Evolutionary conservation across 2,113 vertebrate genomes (phyloP).

Genomic region (Antechinus flavipes): DNA sequence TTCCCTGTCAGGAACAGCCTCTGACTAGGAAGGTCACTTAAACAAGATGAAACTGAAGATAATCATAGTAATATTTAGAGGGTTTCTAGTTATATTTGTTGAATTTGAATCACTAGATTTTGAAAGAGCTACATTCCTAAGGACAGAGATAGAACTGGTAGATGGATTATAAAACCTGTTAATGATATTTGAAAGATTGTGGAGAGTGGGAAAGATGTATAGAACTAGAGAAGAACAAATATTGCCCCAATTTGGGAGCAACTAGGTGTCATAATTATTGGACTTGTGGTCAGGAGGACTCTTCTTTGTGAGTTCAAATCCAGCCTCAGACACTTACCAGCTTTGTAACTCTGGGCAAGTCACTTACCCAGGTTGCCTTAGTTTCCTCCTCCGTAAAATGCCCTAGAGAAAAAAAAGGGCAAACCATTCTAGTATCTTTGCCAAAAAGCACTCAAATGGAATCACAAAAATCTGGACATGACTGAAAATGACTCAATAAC

Average conservation of each 20-base stretch:
- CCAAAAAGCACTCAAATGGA: too few species aligned
- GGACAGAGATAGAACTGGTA: not conserved
- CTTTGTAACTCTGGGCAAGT: not conserved
- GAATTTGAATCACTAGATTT: not conserved
- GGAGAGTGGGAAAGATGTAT: not conserved
- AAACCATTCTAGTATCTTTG: too few species aligned
- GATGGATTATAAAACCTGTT: not conserved
- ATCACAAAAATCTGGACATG: too few species aligned
- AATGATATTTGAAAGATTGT: not conserved
- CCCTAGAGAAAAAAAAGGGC: too few species aligned
- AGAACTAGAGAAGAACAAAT: not conserved
- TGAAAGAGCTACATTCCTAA: not conserved
- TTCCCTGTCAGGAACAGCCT: not conserved
- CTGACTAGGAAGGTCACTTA: not conserved
- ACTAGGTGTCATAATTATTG: not conserved
- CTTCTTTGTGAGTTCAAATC: not conserved
- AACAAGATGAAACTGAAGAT: not conserved
- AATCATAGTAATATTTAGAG: not conserved
- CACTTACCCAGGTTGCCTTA: not conserved
- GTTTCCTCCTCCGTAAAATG: not conserved
- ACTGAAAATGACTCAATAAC: too few species aligned
- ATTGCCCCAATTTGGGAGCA: not conserved
- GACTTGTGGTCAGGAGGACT: not conserved
- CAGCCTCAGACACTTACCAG: not conserved
- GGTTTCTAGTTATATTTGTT: not conserved